Evolutionary conservation across 2,888 invertebrate genomes (phyloP), one percentile per base, ranked within the genome.

Genomic region (Tupiocoris notatus): DNA sequence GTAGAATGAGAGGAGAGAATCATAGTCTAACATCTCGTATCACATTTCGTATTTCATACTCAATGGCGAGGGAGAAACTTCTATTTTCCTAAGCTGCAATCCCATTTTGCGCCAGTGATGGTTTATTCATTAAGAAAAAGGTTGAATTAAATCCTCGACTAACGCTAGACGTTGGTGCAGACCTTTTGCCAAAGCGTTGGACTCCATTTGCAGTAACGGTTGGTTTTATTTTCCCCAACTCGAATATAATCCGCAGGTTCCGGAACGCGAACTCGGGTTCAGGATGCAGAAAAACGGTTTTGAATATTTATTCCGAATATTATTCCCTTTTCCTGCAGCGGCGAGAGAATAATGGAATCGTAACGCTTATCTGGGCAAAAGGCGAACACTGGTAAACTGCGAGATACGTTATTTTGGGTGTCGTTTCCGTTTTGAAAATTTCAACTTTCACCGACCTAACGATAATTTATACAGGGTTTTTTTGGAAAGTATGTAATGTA

Each of bases 11-110:
- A 9, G 12, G 57, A 21, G 54, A 39, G 12, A 39, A 39, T 39
- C 39, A 39, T 39, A 39, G 6, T 39, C 39, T 3, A 39, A 39
- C 39, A 39, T 39, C 12, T 39, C 12, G 39, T 12, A 12, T 7
- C 12, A 39, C 39, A 12, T n/a, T n/a, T n/a, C n/a, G n/a, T n/a
- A n/a, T n/a, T n/a, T n/a, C n/a, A n/a, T n/a, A n/a, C n/a, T n/a
- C n/a, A 39, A 12, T 12, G 39, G 39, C 39, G 39, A 12, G 39
- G 39, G 39, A 7, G 39, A 59, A 54, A 70, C 54, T 73, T 62
- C 73, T 73, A 73, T 73, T 73, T 73, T 73, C 73, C 73, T 73
- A 73, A 73, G 73, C 73, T 73, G 73, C 62, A 73, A 73, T 73
- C 62, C 63, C 73, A 73, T 73, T 73, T 54, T 62, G 58, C 57